A percentile compares a stretch with the other conserved stretches of the same genome.
These are phyloP conservation scores for Reticulitermes speratus DNA, from an alignment of 1,140 invertebrate genomes.

Conservation along the genomic window DNA sequence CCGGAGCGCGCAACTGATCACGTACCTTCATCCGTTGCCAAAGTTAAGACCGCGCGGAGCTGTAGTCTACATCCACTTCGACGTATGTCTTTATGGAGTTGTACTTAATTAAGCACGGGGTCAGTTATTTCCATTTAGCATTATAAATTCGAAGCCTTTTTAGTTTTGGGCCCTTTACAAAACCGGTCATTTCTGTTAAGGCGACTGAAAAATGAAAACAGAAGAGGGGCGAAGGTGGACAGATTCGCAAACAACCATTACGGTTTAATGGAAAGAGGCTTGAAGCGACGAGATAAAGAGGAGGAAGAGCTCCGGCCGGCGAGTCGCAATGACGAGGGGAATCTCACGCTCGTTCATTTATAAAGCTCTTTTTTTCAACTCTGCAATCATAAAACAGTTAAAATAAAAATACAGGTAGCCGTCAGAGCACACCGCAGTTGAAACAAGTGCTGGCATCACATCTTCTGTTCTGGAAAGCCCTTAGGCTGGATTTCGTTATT, in stretches of 20 bases:
- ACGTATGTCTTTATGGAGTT: too few species aligned
- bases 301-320: background rate
- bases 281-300: background rate
- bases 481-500: background rate
- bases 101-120: too few species aligned
- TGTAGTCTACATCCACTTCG: too few species aligned
- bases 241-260: background rate
- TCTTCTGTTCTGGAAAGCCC: background rate
- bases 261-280: background rate
- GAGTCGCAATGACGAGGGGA: background rate
- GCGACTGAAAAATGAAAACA: too few species aligned
- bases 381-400: background rate
- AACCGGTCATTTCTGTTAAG: too few species aligned
- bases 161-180: too few species aligned
- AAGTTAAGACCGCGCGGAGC: too few species aligned
- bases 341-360: background rate
- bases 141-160: too few species aligned
- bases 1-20: background rate
- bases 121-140: too few species aligned
- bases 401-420: background rate
- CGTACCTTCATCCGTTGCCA: too few species aligned
- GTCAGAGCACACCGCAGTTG: background rate
- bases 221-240: too few species aligned
- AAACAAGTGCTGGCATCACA: background rate
- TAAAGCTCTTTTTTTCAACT: background rate